phyloP scores from a whole-genome alignment of 1,140 invertebrate species.

The Onthophagus taurus region DNA sequence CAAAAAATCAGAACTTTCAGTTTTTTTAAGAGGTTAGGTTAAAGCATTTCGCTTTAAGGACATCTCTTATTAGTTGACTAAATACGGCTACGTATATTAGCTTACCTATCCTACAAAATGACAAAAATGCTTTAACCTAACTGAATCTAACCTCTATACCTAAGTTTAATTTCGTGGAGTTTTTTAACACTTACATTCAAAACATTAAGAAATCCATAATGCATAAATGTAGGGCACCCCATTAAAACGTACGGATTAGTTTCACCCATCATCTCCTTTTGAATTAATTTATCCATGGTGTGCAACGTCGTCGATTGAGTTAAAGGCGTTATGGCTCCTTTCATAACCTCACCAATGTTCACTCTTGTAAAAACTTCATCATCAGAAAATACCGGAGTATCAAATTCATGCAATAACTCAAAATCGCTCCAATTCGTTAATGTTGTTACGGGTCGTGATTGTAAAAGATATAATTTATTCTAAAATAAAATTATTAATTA shows the following conservation, averaged over 20 bases:
- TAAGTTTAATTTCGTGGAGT: too few relatives aligned
- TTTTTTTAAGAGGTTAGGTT: too few relatives aligned
- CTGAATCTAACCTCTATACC: too few relatives aligned
- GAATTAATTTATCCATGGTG: neutral
- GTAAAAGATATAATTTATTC: slow-evolving; percentile 50
- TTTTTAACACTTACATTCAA: slow-evolving; percentile 3
- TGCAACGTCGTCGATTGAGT: slow-evolving; percentile 17
- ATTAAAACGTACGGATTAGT: neutral
- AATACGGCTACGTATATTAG: too few relatives aligned
- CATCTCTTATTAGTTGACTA: too few relatives aligned
- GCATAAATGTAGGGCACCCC: neutral
- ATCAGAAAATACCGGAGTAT: slow-evolving; percentile 47
- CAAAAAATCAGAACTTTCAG: too few relatives aligned
- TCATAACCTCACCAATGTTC: slow-evolving; percentile 56
- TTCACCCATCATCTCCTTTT: neutral
- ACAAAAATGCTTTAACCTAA: too few relatives aligned
- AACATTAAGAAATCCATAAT: slow-evolving; percentile 2
- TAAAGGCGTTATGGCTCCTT: slow-evolving; percentile 41
- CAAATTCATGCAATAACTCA: slow-evolving; percentile 63
- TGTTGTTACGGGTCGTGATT: slow-evolving; percentile 64
- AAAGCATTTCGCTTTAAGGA: too few relatives aligned
- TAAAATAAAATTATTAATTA: slow-evolving; percentile 32
- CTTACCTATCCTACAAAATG: too few relatives aligned
- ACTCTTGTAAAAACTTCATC: slow-evolving; percentile 44
- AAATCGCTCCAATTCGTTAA: slow-evolving; percentile 59